Conservation (phyloP, 2,888 invertebrate genomes). For the Syritta pipiens region DNA sequence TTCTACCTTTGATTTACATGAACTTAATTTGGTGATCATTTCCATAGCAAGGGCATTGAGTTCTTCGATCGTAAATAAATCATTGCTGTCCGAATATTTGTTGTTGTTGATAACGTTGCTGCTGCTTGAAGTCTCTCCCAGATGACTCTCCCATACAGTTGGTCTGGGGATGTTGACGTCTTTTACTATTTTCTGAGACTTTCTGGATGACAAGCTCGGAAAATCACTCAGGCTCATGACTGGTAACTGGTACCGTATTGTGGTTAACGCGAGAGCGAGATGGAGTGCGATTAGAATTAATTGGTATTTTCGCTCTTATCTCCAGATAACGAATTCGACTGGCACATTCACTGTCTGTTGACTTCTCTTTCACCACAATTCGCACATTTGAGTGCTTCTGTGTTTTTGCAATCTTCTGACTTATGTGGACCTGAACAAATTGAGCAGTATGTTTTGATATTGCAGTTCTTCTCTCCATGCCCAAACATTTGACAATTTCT, state of each 20-base stretch:
- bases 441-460: background rate
- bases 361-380: background rate
- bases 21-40: constrained; percentile 7
- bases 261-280: background rate
- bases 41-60: constrained; percentile 25
- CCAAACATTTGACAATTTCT: background rate
- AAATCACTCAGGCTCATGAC: background rate
- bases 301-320: background rate
- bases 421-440: background rate
- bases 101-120: background rate
- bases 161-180: background rate
- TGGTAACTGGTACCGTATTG: background rate
- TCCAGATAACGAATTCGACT: background rate
- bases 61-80: constrained; percentile 18
- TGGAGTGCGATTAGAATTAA: background rate
- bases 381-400: background rate
- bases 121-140: no score
- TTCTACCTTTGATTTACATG: constrained; percentile 7
- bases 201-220: background rate
- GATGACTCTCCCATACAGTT: no score
- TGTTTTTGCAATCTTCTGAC: background rate
- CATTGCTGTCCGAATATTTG: background rate
- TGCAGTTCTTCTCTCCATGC: background rate
- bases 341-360: background rate
- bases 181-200: background rate